These are phyloP conservation scores for Timema podura DNA, from an alignment of 2,888 invertebrate genomes.

Conservation along the genomic window DNA sequence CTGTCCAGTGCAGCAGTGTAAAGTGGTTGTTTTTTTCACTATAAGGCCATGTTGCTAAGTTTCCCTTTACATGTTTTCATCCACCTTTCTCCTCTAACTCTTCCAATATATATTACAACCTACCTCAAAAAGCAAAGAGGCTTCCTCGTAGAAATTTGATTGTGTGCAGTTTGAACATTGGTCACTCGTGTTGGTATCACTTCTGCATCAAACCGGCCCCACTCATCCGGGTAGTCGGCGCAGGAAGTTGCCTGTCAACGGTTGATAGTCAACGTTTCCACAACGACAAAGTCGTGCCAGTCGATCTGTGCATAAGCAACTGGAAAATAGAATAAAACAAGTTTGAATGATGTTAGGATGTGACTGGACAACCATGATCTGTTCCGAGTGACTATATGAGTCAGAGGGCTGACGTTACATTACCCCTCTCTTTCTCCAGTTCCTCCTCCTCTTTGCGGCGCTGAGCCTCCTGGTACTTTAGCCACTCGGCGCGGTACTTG, in stretches of 20 bases:
- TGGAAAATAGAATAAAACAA: slow-evolving; percentile 35
- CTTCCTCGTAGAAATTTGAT: too few relatives aligned
- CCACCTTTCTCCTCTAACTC: too few relatives aligned
- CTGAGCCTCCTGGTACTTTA: slow-evolving; percentile 89
- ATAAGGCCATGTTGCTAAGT: too few relatives aligned
- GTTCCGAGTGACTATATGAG: too few relatives aligned
- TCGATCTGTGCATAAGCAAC: slow-evolving; percentile 96
- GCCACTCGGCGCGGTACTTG: slow-evolving; percentile 94
- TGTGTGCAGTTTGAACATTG: too few relatives aligned
- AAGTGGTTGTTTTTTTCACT: too few relatives aligned
- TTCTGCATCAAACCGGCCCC: slow-evolving; percentile 76
- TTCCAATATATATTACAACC: too few relatives aligned
- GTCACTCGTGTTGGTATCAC: slow-evolving; percentile 23
- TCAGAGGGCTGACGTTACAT: slow-evolving; percentile 20
- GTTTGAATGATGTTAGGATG: too few relatives aligned
- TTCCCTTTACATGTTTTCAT: too few relatives aligned
- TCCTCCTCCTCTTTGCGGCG: slow-evolving; percentile 92
- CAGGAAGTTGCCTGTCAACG: slow-evolving; percentile 90
- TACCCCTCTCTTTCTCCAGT: slow-evolving; percentile 85
- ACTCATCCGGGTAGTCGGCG: slow-evolving; percentile 98
- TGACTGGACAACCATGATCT: too few relatives aligned
- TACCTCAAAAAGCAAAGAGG: too few relatives aligned
- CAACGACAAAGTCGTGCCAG: slow-evolving; percentile 99
- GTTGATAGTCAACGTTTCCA: slow-evolving; percentile 99
- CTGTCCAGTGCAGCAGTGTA: too few relatives aligned